Evolutionary conservation across 2,797 vertebrate genomes (phyloP), one percentile per base, ranked within the genome.

Genomic region (Molossus molossus): DNA sequence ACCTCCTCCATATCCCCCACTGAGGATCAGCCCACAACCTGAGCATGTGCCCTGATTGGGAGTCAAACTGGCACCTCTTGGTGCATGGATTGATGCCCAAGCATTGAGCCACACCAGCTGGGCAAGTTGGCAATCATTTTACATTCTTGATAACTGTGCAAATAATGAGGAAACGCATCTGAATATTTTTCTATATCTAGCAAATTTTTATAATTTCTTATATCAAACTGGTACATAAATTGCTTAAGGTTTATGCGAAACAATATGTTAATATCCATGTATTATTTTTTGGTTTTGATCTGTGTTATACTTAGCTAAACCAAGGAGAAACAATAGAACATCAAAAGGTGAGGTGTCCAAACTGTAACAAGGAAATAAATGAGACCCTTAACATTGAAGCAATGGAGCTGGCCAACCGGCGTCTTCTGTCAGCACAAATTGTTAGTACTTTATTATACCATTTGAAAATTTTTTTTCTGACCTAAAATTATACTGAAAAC

Each of bases 381-480:
- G 90, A 96, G 10, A 77, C 53, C 15, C 69, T 96, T 58, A 95
- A 88, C 72, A 64, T n/a, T 67, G 97, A 98, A 84, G 96, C 95
- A 18, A 89, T 95, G 92, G 96, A 97, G 23, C 87, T 98, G 94
- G 94, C 98, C 67, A 97, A 97, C 62, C 82, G 95, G 33, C 96
- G 95, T 33, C 83, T 98, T 48, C 50, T 98, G 45, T 97, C 95
- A 0, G 96, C 97, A 81, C 96, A 97, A 91, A 97, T 97, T 87
- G 97, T 98, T 23, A 94, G 93, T 96, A 88, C 7, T 69, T 76
- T 62, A 10, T 37, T 64, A 12, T 23, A 9, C 4, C 45, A 11
- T 83, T 65, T 18, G 27, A 20, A 73, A 88, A 75, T 29, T 60
- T 15, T 60, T 15, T 12, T 62, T 77, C n/a, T 37, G n/a, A 5